Conservation (phyloP, 2,797 vertebrate genomes). For the Echeneis naucrates region DNA sequence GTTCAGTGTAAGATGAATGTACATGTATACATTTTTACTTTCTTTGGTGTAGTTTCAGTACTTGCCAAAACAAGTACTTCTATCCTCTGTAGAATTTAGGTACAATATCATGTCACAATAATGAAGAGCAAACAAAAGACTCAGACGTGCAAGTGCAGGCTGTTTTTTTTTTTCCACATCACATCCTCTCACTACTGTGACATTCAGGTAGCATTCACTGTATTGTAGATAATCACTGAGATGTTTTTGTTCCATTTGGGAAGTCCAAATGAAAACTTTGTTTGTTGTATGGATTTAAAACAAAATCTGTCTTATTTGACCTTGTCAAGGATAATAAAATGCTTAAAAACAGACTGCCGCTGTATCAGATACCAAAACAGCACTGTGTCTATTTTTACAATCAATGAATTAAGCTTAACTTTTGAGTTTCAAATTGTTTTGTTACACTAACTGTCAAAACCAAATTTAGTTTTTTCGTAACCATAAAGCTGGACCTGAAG, state of each 20-base stretch:
- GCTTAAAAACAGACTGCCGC: neutral
- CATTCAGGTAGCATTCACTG: conserved; percentile 66
- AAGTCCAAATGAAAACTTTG: conserved; percentile 49
- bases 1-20: conserved; percentile 45
- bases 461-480: no score
- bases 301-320: conserved; percentile 19
- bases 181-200: conserved; percentile 19
- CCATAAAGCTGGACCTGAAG: no score
- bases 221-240: conserved; percentile 65
- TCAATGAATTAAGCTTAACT: no score
- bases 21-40: conserved; percentile 1
- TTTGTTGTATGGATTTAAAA: conserved; percentile 10
- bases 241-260: conserved; percentile 12
- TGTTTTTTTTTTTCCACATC: neutral
- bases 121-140: neutral
- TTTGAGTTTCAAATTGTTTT: no score
- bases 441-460: neutral
- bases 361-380: neutral
- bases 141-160: neutral
- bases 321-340: conserved; percentile 45
- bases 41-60: conserved; percentile 17
- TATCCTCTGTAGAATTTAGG: conserved; percentile 26
- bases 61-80: conserved; percentile 1
- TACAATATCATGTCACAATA: conserved; percentile 43
- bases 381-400: neutral